Evolutionary conservation across 2,888 invertebrate species (phyloP).

Genomic region (Eurytoma californica): DNA sequence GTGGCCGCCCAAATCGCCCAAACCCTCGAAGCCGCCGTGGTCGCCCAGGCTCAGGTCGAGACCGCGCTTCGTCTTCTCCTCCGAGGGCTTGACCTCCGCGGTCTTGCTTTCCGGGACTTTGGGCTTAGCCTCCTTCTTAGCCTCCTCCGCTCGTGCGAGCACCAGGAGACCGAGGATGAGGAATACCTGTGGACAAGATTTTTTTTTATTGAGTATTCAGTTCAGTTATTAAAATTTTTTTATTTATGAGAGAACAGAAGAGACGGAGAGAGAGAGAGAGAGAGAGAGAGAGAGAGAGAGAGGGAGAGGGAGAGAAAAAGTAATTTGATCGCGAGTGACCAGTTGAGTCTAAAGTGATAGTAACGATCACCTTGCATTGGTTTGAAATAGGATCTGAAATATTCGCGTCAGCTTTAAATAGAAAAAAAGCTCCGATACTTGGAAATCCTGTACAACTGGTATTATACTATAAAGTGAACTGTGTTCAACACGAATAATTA

Average conservation of each 20-base stretch:
- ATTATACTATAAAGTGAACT: no score
- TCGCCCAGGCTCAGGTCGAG: constrained; percentile 65
- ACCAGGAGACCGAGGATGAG: constrained; percentile 66
- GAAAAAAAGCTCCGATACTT: no score
- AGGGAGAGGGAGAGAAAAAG: neutral
- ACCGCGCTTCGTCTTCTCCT: constrained; percentile 68
- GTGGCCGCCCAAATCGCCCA: constrained; percentile 52
- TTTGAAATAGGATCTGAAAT: no score
- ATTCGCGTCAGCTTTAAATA: no score
- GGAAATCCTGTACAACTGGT: no score
- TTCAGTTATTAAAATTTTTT: no score
- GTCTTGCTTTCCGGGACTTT: constrained; percentile 51
- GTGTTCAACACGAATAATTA: no score
- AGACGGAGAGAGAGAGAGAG: neutral
- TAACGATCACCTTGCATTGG: no score
- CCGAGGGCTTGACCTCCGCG: constrained; percentile 35
- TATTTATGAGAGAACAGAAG: neutral
- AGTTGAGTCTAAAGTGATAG: no score
- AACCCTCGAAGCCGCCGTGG: constrained; percentile 55
- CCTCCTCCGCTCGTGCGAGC: constrained; percentile 64
- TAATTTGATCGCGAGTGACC: no score
- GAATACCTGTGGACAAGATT: constrained; percentile 61
- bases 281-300: neutral
- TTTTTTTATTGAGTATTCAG: neutral
- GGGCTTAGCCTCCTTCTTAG: constrained; percentile 57